Conservation (phyloP, 2,888 invertebrate species). For the Nephrotoma flavescens region DNA sequence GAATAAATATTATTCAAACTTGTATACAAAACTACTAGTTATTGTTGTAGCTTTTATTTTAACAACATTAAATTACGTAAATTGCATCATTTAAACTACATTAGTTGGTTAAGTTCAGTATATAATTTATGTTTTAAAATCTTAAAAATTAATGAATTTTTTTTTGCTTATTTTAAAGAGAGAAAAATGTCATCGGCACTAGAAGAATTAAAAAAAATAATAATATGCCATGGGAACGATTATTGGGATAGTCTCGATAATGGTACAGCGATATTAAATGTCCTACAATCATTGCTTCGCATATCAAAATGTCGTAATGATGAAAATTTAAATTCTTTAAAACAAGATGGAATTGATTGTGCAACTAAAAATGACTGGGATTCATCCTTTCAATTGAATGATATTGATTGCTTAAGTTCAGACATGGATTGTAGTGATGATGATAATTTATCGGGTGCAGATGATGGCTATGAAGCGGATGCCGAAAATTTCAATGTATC, state of each 20-base stretch:
- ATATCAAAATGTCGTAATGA: constrained; percentile 19
- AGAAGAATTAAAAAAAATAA: constrained; percentile 22
- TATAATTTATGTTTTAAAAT: not conserved
- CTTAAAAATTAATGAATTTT: not conserved
- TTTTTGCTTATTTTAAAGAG: not conserved
- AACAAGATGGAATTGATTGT: not conserved
- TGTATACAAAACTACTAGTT: not conserved
- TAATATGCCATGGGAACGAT: constrained; percentile 21
- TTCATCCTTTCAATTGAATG: constrained; percentile 12
- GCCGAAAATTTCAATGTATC: constrained; percentile 20
- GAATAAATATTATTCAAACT: not conserved
- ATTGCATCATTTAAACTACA: not conserved
- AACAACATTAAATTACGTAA: not conserved
- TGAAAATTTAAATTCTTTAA: not conserved
- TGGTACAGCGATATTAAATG: constrained; percentile 25
- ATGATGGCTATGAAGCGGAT: constrained; percentile 32
- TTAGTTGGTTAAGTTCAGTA: not conserved
- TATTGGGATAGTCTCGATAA: constrained; percentile 23
- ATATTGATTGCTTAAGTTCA: constrained; percentile 26
- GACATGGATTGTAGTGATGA: constrained; percentile 29
- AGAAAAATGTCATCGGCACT: constrained; percentile 8
- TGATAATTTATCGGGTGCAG: constrained; percentile 25
- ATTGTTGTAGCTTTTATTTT: not conserved
- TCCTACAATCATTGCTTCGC: constrained; percentile 27
- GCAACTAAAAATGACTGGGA: not conserved